These are phyloP conservation scores for Neotoma lepida DNA, from an alignment of 2,113 vertebrate genomes.

Conservation along the genomic window DNA sequence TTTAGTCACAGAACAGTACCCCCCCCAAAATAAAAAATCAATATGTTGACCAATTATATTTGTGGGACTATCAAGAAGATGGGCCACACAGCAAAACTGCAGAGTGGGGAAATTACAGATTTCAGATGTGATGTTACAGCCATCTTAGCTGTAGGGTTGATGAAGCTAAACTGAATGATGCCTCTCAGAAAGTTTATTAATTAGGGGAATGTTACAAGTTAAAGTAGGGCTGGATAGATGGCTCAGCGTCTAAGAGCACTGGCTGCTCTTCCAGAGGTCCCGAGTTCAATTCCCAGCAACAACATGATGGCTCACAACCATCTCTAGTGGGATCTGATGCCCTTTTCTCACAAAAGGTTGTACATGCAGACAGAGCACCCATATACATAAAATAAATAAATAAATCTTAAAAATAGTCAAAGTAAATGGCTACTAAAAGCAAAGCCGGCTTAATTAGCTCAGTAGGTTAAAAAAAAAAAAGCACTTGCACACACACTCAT, in stretches of 20 bases:
- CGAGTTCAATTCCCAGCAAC: neutral
- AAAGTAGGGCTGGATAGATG: neutral
- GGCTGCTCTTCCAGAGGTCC: neutral
- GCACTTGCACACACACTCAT: neutral
- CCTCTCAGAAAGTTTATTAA: neutral
- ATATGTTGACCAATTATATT: neutral
- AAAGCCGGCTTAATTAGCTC: neutral
- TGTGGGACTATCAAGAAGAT: neutral
- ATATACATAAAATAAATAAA: neutral
- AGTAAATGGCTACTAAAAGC: neutral
- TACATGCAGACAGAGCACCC: neutral
- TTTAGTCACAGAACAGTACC: neutral
- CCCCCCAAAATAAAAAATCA: neutral
- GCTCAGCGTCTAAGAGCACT: neutral
- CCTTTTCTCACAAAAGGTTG: neutral
- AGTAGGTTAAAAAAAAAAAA: neutral
- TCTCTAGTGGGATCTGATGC: neutral
- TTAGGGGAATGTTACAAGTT: neutral
- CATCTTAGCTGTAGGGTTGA: neutral
- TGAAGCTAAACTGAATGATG: neutral
- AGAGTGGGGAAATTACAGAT: neutral
- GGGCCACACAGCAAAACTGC: neutral
- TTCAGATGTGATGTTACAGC: neutral
- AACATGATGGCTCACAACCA: neutral
- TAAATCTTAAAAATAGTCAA: neutral